These are phyloP conservation scores for Eupithecia inturbata DNA, from an alignment of 2,888 invertebrate genomes.

Conservation along the genomic window DNA sequence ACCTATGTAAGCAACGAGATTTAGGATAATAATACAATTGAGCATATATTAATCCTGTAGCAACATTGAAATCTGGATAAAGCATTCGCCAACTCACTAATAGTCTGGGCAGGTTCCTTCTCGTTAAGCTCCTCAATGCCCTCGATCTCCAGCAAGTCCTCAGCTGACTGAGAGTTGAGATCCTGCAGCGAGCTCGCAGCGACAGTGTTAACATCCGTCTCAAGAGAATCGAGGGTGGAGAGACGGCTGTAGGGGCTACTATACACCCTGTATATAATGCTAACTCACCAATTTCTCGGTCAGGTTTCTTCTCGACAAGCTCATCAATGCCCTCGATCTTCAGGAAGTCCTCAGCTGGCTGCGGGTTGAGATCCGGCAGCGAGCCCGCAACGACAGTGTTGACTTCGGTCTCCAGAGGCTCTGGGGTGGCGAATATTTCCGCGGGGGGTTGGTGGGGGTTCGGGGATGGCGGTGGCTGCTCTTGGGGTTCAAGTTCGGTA, in stretches of 20 bases:
- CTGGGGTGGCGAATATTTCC: slow-evolving; percentile 24
- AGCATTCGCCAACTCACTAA: not conserved
- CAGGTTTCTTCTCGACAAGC: not conserved
- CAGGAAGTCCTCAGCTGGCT: slow-evolving; percentile 30
- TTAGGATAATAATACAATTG: no score
- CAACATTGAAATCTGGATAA: no score
- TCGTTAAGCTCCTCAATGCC: slow-evolving; percentile 26
- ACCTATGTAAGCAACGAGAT: no score
- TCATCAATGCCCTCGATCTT: slow-evolving; percentile 35
- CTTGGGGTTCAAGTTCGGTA: not conserved
- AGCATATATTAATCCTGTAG: no score
- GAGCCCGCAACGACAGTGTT: slow-evolving; percentile 32
- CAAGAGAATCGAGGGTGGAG: slow-evolving; percentile 14
- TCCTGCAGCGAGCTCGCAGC: slow-evolving; percentile 45
- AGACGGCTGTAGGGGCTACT: no score
- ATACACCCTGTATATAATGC: not conserved
- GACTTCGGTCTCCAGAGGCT: slow-evolving; percentile 10
- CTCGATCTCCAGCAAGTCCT: slow-evolving; percentile 27
- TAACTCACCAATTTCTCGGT: not conserved
- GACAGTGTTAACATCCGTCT: slow-evolving; percentile 22
- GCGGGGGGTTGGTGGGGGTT: slow-evolving; percentile 11
- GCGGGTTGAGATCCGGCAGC: slow-evolving; percentile 49
- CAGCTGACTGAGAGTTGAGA: slow-evolving; percentile 43
- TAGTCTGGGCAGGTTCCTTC: not conserved
- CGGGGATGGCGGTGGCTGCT: not conserved